Conservation (phyloP, 2,113 vertebrate genomes). For the Micromys minutus region DNA sequence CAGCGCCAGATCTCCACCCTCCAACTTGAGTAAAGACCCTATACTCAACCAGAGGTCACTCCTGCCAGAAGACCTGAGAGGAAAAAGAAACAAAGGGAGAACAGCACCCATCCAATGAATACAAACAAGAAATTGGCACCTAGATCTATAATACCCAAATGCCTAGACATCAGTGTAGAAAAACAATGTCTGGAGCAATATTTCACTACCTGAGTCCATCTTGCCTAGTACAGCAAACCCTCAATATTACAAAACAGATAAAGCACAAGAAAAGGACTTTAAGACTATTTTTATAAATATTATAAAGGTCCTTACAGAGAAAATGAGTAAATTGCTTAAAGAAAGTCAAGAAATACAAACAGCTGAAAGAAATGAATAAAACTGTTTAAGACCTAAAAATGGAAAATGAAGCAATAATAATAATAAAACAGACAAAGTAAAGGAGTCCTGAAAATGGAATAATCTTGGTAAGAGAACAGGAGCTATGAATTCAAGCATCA, state of each 20-base stretch:
- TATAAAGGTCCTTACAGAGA: background rate
- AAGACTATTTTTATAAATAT: background rate
- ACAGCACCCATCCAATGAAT: background rate
- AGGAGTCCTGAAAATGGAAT: background rate
- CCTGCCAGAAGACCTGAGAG: background rate
- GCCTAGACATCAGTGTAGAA: background rate
- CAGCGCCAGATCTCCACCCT: background rate
- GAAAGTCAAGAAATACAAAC: background rate
- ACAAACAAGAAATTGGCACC: background rate
- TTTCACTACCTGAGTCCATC: background rate
- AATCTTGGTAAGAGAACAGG: background rate
- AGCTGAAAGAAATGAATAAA: background rate
- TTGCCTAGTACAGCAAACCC: background rate
- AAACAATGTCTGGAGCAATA: background rate
- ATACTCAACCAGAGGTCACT: background rate
- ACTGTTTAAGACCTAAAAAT: background rate
- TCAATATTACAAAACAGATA: background rate
- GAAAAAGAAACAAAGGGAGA: background rate
- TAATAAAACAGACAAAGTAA: background rate
- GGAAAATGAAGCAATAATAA: background rate
- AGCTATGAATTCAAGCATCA: background rate
- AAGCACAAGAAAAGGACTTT: background rate
- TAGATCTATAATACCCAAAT: background rate
- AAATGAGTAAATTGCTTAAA: background rate
- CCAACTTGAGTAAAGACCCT: background rate